A percentile compares a stretch with the other conserved stretches of the same genome.
Conservation (phyloP, 2,888 invertebrate species). For the Leptopterna dolabrata region DNA sequence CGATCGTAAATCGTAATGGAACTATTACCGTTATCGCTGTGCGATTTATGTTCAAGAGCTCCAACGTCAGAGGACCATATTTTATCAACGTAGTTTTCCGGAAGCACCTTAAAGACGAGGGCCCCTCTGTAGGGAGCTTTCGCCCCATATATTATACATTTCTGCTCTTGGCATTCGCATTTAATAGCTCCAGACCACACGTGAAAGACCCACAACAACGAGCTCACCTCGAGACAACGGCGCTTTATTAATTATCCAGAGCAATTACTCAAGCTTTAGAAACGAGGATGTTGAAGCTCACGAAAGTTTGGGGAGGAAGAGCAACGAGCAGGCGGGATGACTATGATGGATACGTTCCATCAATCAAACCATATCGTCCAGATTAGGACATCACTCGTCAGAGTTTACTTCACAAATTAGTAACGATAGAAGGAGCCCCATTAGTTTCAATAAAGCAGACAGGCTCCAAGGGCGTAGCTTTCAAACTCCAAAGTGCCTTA, state of each 20-base stretch:
- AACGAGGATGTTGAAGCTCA: constrained; percentile 8
- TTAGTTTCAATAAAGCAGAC: constrained; percentile 39
- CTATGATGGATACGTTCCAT: constrained; percentile 34
- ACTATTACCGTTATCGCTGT: too few relatives aligned
- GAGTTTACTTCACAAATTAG: constrained; percentile 40
- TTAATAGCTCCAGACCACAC: neutral
- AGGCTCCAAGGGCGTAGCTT: constrained; percentile 5
- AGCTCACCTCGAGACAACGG: neutral
- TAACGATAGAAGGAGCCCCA: constrained; percentile 22
- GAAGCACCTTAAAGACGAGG: neutral
- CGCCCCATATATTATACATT: neutral
- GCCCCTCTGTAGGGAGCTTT: neutral
- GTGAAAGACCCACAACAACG: neutral
- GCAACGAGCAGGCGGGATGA: neutral
- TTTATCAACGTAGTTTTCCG: neutral
- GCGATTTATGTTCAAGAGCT: too few relatives aligned
- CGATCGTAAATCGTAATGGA: too few relatives aligned
- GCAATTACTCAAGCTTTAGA: constrained; percentile 19
- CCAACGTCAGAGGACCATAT: too few relatives aligned
- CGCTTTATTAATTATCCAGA: constrained; percentile 13
- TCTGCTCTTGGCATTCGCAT: neutral
- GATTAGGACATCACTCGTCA: constrained; percentile 41
- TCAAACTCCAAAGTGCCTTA: constrained; percentile 14
- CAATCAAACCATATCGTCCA: constrained; percentile 42
- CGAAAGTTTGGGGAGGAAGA: neutral